phyloP scores from a whole-genome alignment of 1,140 invertebrate species.

The Drosophila busckii region DNA sequence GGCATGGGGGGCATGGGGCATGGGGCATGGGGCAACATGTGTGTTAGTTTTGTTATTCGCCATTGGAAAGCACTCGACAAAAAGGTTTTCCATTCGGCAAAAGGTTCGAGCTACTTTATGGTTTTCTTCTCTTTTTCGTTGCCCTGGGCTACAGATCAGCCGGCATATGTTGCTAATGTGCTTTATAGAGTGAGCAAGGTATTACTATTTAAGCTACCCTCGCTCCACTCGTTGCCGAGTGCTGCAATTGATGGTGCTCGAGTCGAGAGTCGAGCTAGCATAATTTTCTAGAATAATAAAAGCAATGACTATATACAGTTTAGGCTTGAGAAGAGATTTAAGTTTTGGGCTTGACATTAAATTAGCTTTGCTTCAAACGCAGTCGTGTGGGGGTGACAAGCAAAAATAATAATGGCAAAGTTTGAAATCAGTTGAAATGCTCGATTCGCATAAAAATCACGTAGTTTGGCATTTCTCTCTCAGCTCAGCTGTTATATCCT shows the following conservation, averaged over 20 bases:
- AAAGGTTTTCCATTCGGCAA: slow-evolving; percentile 27
- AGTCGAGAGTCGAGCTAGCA: too few relatives aligned
- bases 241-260: slow-evolving; percentile 1
- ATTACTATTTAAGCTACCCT: slow-evolving; percentile 4
- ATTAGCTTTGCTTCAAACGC: slow-evolving; percentile 63
- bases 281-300: too few relatives aligned
- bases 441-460: slow-evolving; percentile 76
- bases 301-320: too few relatives aligned
- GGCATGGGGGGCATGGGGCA: too few relatives aligned
- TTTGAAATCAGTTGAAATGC: too few relatives aligned
- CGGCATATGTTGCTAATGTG: slow-evolving; percentile 52
- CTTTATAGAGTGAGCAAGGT: background rate
- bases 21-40: slow-evolving; percentile 41
- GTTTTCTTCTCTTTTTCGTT: background rate
- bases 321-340: too few relatives aligned
- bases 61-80: slow-evolving; percentile 56
- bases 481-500: slow-evolving; percentile 57
- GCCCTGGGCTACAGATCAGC: background rate
- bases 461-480: slow-evolving; percentile 70
- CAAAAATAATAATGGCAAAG: too few relatives aligned
- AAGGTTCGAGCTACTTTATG: slow-evolving; percentile 38
- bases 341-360: slow-evolving; percentile 44
- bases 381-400: too few relatives aligned
- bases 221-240: too few relatives aligned
- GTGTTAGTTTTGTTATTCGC: slow-evolving; percentile 35